These are phyloP conservation scores for Aleiodes testaceus DNA, from an alignment of 2,888 invertebrate species.

Conservation along the genomic window DNA sequence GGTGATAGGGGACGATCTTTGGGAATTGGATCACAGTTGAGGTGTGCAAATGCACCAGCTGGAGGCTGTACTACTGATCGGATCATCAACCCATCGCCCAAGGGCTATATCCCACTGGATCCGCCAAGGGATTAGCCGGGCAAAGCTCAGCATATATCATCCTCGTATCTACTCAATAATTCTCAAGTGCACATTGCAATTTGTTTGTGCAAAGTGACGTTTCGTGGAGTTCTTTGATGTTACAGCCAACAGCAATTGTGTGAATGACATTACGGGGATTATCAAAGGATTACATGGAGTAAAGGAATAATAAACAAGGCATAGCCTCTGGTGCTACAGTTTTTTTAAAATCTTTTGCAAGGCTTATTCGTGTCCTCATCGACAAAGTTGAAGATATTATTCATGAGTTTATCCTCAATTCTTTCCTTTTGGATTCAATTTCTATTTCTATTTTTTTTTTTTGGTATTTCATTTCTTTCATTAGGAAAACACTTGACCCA, in stretches of 20 bases:
- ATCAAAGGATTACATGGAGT: background rate
- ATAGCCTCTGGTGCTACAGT: background rate
- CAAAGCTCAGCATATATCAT: slow-evolving; percentile 5
- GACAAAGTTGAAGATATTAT: slow-evolving; percentile 13
- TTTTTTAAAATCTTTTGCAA: background rate
- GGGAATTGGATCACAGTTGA: too few species aligned
- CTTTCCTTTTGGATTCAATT: too few species aligned
- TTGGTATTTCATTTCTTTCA: background rate
- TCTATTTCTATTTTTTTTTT: background rate
- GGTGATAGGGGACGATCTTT: too few species aligned
- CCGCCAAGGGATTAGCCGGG: background rate
- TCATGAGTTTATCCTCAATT: background rate
- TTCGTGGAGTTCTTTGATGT: background rate
- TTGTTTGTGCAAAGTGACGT: background rate
- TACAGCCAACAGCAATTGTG: background rate
- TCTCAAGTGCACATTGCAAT: background rate
- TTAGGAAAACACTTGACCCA: slow-evolving; percentile 18
- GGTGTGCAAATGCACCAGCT: background rate
- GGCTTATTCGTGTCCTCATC: background rate
- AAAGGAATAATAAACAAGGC: background rate
- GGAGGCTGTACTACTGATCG: background rate
- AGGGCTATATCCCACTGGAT: background rate
- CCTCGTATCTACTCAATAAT: slow-evolving; percentile 4
- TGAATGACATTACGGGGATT: background rate
- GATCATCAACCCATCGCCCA: slow-evolving; percentile 1